Percentiles rank a stretch among this genome's conserved stretches.
Evolutionary conservation across 2,888 invertebrate species (phyloP).

Genomic region (Nemurella pictetii): DNA sequence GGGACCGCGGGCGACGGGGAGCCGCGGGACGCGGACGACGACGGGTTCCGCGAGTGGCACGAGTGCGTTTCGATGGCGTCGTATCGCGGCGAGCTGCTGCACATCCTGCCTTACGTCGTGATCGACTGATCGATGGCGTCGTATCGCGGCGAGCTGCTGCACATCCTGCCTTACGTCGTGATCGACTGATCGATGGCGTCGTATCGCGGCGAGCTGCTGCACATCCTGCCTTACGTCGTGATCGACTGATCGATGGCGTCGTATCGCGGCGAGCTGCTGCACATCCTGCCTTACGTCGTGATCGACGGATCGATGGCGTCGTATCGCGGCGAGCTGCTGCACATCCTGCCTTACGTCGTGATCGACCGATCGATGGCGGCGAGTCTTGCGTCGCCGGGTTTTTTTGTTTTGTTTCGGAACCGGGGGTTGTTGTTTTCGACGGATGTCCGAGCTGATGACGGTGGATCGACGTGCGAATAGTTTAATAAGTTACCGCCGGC

Average conservation of each 20-base stretch:
- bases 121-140: conserved; percentile 81
- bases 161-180: conserved; percentile 96
- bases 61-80: conserved; percentile 77
- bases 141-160: conserved; percentile 75
- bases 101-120: conserved; percentile 96
- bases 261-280: conserved; percentile 75
- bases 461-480: too few relatives aligned
- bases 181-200: conserved; percentile 77
- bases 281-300: conserved; percentile 96
- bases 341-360: conserved; percentile 96
- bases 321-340: conserved; percentile 75
- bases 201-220: conserved; percentile 75
- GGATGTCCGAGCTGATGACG: too few relatives aligned
- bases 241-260: conserved; percentile 77
- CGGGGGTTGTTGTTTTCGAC: too few relatives aligned
- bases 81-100: conserved; percentile 75
- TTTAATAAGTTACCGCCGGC: too few relatives aligned
- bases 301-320: conserved; percentile 82
- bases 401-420: too few relatives aligned
- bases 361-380: conserved; percentile 80
- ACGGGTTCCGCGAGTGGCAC: conserved; percentile 85
- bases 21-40: conserved; percentile 46
- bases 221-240: conserved; percentile 96
- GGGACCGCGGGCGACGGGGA: conserved; percentile 57
- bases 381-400: too few relatives aligned